Percentiles rank a stretch among this genome's conserved stretches.
phyloP scores from a whole-genome alignment of 1,140 invertebrate species.

The Zaprionus davidi region DNA sequence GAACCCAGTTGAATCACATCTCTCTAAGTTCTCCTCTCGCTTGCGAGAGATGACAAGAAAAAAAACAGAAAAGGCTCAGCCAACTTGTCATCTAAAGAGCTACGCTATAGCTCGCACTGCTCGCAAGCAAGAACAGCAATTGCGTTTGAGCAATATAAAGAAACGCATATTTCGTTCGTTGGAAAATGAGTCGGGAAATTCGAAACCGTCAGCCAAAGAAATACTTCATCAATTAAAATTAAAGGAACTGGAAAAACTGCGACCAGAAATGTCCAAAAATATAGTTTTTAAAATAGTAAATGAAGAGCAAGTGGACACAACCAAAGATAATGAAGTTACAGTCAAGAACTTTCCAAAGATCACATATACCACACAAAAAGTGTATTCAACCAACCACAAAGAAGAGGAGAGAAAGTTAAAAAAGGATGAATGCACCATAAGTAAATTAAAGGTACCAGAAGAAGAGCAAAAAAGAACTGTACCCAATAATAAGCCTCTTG shows the following conservation, averaged over 20 bases:
- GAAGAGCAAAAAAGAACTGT: neutral
- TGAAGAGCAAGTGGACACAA: neutral
- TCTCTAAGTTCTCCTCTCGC: neutral
- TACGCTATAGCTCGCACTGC: slow-evolving; percentile 54
- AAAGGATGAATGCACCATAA: neutral
- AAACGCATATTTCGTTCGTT: slow-evolving; percentile 56
- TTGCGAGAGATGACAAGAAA: neutral
- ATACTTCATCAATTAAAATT: neutral
- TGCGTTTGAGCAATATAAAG: slow-evolving; percentile 46
- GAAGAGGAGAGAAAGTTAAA: neutral
- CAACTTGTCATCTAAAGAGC: slow-evolving; percentile 54
- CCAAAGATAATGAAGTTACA: neutral
- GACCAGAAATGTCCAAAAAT: neutral
- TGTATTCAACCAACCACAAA: neutral
- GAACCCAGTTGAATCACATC: neutral
- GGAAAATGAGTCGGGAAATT: slow-evolving; percentile 1
- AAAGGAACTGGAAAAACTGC: neutral
- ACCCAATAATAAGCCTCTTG: neutral
- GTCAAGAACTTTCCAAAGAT: neutral
- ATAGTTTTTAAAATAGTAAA: neutral
- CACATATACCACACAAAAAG: neutral
- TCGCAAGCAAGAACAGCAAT: slow-evolving; percentile 41
- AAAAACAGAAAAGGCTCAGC: neutral
- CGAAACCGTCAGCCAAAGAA: neutral
- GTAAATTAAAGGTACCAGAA: neutral